Conservation (phyloP, 2,888 invertebrate species). For the Escarpia spicata region DNA sequence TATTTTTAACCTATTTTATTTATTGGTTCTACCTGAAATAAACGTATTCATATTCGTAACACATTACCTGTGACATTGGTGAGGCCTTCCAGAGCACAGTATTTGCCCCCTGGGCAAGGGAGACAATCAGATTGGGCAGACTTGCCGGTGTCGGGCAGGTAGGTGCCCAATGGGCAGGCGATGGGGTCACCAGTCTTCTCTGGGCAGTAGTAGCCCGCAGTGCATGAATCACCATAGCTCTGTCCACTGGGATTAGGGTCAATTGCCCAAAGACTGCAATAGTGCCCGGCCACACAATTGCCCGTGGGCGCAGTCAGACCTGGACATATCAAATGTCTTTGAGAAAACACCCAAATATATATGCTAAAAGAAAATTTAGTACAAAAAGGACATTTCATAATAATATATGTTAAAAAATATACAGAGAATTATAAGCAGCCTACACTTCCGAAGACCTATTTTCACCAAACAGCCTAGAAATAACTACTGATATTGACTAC, state of each 20-base stretch:
- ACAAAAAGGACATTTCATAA: background rate
- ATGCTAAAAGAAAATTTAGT: background rate
- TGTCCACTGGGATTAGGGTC: constrained; percentile 48
- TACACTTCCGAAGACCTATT: background rate
- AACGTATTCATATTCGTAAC: too few relatives aligned
- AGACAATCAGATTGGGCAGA: constrained; percentile 46
- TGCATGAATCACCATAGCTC: constrained; percentile 56
- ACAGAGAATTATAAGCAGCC: background rate
- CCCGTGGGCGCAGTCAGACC: constrained; percentile 53
- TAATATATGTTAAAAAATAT: background rate
- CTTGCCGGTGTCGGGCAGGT: constrained; percentile 45
- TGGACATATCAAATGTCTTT: constrained; percentile 28
- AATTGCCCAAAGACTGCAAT: constrained; percentile 54
- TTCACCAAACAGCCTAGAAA: background rate
- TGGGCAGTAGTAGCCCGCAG: constrained; percentile 58
- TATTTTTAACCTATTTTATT: too few relatives aligned
- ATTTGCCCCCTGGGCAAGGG: constrained; percentile 55
- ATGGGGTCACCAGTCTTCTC: constrained; percentile 52
- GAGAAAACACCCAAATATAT: too few relatives aligned
- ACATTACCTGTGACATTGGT: constrained; percentile 54
- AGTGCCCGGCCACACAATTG: constrained; percentile 55
- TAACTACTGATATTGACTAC: background rate
- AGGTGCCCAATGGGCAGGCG: constrained; percentile 55
- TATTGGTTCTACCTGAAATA: too few relatives aligned
- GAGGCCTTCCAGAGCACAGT: constrained; percentile 43